Percentiles rank a stretch among this genome's conserved stretches.
Evolutionary conservation across 2,113 vertebrate genomes (phyloP).

Genomic region (Tauraco erythrolophus): DNA sequence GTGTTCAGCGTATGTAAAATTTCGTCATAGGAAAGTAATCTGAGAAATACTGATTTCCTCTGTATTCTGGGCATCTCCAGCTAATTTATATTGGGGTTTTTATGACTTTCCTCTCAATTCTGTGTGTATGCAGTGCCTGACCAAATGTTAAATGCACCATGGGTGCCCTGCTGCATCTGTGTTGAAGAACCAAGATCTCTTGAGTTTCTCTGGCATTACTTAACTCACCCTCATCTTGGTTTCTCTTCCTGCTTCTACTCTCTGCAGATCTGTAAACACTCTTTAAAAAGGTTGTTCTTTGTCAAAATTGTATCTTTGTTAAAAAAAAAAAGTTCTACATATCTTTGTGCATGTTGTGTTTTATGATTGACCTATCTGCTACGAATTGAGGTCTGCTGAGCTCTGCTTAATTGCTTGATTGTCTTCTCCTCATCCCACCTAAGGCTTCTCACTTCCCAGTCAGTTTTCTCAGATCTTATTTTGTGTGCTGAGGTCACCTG

Average conservation of each 20-base stretch:
- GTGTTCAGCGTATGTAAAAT: background rate
- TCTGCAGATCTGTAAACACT: background rate
- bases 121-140: background rate
- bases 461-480: background rate
- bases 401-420: background rate
- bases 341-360: background rate
- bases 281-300: background rate
- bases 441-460: background rate
- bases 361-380: background rate
- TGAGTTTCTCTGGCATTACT: background rate
- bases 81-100: background rate
- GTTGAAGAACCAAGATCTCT: background rate
- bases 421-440: background rate
- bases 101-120: background rate
- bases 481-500: background rate
- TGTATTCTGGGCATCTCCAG: background rate
- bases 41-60: background rate
- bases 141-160: background rate
- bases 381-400: fast-evolving
- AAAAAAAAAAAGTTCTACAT: background rate
- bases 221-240: background rate
- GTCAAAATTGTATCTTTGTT: background rate
- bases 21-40: background rate
- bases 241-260: background rate
- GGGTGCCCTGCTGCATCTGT: background rate